Evolutionary conservation across 2,888 invertebrate species (phyloP).

Genomic region (Villa cingulata): DNA sequence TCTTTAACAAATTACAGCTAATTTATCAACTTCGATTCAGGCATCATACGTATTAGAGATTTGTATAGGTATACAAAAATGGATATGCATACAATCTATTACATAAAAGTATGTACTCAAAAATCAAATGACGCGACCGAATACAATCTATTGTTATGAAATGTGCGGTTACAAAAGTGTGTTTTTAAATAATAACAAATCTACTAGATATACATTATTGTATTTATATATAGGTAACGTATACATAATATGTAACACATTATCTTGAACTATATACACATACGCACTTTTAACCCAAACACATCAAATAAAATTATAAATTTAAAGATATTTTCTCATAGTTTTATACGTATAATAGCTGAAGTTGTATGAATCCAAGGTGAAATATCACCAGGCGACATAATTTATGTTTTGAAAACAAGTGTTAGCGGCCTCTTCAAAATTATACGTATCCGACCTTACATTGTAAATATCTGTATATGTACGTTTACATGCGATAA

Average conservation of each 20-base stretch:
- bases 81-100: too few relatives aligned
- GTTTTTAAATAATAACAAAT: too few relatives aligned
- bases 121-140: neutral
- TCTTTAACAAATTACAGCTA: neutral
- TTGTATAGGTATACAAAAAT: too few relatives aligned
- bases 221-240: too few relatives aligned
- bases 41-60: too few relatives aligned
- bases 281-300: neutral
- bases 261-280: neutral
- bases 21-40: neutral
- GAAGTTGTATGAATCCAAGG: neutral
- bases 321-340: too few relatives aligned
- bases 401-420: conserved; percentile 7
- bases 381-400: conserved; percentile 9
- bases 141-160: neutral
- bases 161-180: neutral
- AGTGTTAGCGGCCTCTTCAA: conserved; percentile 7
- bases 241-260: too few relatives aligned
- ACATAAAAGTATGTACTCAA: too few relatives aligned
- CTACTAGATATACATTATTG: too few relatives aligned
- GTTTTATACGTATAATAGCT: too few relatives aligned
- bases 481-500: conserved; percentile 3
- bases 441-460: neutral
- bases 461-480: neutral
- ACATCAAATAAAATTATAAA: too few relatives aligned